These are phyloP conservation scores for Galeopsomyia nigrocyanea DNA, from an alignment of 2,888 invertebrate genomes.

Conservation along the genomic window DNA sequence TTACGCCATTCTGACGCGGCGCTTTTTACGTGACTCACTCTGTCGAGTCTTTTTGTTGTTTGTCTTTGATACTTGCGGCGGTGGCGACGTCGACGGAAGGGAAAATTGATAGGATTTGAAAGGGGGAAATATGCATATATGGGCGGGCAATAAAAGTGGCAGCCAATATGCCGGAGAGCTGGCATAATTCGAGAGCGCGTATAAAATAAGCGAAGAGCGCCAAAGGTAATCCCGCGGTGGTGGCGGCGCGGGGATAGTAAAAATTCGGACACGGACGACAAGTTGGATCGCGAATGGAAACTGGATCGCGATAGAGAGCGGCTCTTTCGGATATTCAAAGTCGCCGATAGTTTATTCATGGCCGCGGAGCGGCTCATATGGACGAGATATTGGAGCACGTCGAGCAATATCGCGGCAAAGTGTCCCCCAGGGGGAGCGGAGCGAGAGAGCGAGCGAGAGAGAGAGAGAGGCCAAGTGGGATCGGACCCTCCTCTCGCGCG, in stretches of 20 bases:
- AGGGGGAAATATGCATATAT: background rate
- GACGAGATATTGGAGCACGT: constrained; percentile 67
- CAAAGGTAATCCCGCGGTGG: constrained; percentile 38
- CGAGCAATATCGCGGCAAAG: constrained; percentile 60
- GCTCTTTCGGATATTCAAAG: constrained; percentile 67
- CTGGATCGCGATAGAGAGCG: constrained; percentile 25
- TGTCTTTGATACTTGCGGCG: background rate
- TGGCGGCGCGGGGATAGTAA: constrained; percentile 21
- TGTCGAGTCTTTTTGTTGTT: background rate
- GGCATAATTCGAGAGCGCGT: constrained; percentile 43
- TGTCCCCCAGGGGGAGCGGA: constrained; percentile 67
- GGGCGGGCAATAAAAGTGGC: constrained; percentile 26
- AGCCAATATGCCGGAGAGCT: constrained; percentile 35
- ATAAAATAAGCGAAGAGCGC: constrained; percentile 24
- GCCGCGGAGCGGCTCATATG: constrained; percentile 62
- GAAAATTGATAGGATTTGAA: background rate
- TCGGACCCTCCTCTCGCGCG: constrained; percentile 50
- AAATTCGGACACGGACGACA: constrained; percentile 34
- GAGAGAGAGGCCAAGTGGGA: constrained; percentile 10
- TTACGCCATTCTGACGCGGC: background rate
- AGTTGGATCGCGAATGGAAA: constrained; percentile 34
- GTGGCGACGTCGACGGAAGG: background rate
- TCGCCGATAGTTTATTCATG: constrained; percentile 69
- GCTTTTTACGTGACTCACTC: constrained; percentile 9
- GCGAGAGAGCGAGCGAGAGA: constrained; percentile 61